These are phyloP conservation scores for Nomia melanderi DNA, from an alignment of 1,140 invertebrate species.

Conservation along the genomic window DNA sequence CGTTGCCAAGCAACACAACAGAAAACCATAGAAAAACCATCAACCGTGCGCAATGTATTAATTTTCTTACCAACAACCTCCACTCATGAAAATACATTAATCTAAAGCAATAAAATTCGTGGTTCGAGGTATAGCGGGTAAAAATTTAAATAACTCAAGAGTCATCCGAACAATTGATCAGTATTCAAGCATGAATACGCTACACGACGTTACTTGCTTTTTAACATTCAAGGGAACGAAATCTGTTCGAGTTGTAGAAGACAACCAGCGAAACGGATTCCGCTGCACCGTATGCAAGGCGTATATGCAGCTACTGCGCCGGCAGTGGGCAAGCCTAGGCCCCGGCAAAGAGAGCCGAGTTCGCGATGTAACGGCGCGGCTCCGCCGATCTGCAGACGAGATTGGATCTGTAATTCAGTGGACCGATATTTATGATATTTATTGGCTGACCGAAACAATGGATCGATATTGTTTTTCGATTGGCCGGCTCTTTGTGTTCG, in stretches of 20 bases:
- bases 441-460: conserved; percentile 78
- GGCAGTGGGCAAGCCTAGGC: conserved; percentile 22
- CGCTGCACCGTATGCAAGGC: background rate
- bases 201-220: background rate
- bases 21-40: too few relatives aligned
- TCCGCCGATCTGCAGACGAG: conserved; percentile 48
- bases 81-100: too few relatives aligned
- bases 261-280: conserved; percentile 25
- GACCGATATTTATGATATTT: conserved; percentile 79
- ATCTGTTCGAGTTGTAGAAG: background rate
- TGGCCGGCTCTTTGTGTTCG: conserved; percentile 67
- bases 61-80: too few relatives aligned
- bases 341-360: conserved; percentile 13
- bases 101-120: too few relatives aligned
- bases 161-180: background rate
- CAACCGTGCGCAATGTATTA: too few relatives aligned
- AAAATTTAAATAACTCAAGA: too few relatives aligned
- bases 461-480: conserved; percentile 82
- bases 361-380: conserved; percentile 38
- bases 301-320: conserved; percentile 20
- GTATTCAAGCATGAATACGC: background rate
- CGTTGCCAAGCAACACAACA: too few relatives aligned
- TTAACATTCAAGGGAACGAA: background rate
- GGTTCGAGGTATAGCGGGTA: too few relatives aligned
- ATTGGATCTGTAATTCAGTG: conserved; percentile 61